These are phyloP conservation scores for Nixonia krombeini DNA, from an alignment of 1,140 invertebrate species.

Conservation along the genomic window DNA sequence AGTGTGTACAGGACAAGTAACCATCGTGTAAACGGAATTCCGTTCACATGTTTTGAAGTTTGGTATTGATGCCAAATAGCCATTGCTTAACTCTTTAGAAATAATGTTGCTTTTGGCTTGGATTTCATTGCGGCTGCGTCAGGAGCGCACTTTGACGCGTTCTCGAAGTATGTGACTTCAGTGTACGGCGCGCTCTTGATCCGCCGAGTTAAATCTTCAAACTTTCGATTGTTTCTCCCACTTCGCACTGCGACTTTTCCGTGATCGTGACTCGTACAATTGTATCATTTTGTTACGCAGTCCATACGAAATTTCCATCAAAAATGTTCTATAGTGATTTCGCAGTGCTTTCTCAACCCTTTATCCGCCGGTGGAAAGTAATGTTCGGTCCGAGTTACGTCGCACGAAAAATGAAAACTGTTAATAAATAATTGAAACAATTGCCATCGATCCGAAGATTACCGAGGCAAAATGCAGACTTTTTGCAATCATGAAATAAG, in stretches of 20 bases:
- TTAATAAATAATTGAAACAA: neutral
- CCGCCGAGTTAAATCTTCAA: constrained; percentile 47
- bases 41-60: too few relatives aligned
- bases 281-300: too few relatives aligned
- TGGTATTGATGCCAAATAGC: constrained; percentile 27
- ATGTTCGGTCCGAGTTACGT: neutral
- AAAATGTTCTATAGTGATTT: neutral
- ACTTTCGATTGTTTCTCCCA: constrained; percentile 31
- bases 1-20: too few relatives aligned
- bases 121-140: constrained; percentile 58
- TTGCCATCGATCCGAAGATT: neutral
- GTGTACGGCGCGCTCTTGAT: constrained; percentile 60
- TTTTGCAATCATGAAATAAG: too few relatives aligned
- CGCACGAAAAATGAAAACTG: neutral
- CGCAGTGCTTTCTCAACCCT: neutral
- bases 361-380: neutral
- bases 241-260: neutral
- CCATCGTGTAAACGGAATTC: too few relatives aligned
- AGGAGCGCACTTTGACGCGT: constrained; percentile 37
- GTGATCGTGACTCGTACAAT: too few relatives aligned
- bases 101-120: constrained; percentile 38
- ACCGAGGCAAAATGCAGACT: too few relatives aligned
- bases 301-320: too few relatives aligned
- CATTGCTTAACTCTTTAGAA: constrained; percentile 37
- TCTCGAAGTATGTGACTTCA: constrained; percentile 49